Evolutionary conservation across 2,113 vertebrate species (phyloP), one percentile per base, ranked within the genome.

Genomic region (Oxyruncus cristatus): DNA sequence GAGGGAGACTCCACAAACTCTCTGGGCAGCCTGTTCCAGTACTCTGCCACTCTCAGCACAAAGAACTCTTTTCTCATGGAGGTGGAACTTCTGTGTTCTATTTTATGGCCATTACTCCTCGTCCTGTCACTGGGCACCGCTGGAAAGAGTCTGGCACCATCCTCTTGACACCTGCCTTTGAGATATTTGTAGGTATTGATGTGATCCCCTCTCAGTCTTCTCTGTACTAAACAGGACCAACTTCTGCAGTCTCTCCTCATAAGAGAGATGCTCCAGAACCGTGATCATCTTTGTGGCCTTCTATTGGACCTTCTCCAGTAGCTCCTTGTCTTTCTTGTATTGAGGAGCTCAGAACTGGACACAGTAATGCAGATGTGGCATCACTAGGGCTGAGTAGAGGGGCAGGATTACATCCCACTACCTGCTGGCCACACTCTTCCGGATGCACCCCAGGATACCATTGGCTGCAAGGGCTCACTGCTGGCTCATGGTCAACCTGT

Each of bases 51-150:
- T 20, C 37, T 82, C 19, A 52, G 1, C 17, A 53, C 37, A 17
- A 66, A 44, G 23, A 39, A 7, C 18, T 20, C 49, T 26, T 50
- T 88, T 44, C 12, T 81, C 7, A 28, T 46, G 33, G 52, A 39
- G 15, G 5, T 59, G 19, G 4, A 67, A 30, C 19, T 58, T 6
- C 5, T 42, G 8, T 80, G 59, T 65, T 50, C 41, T 50, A 49
- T 11, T 81, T 66, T 59, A 28, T 14, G 44, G 33, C 12, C 10
- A 6, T 74, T 67, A 33, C 4, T 66, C 10, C 15, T 52, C 4
- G 1, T 50, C 10, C 5, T 50, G 14, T 58, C 1, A 0, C 1
- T 52, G 44, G 14, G 5, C 18, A 19, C 42, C 14, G 15, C 59
- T 37, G 67, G 42, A 61, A 62, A 42, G 18, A 66, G 28, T 50